phyloP scores from a whole-genome alignment of 2,888 invertebrate species.

The Latrodectus hesperus region DNA sequence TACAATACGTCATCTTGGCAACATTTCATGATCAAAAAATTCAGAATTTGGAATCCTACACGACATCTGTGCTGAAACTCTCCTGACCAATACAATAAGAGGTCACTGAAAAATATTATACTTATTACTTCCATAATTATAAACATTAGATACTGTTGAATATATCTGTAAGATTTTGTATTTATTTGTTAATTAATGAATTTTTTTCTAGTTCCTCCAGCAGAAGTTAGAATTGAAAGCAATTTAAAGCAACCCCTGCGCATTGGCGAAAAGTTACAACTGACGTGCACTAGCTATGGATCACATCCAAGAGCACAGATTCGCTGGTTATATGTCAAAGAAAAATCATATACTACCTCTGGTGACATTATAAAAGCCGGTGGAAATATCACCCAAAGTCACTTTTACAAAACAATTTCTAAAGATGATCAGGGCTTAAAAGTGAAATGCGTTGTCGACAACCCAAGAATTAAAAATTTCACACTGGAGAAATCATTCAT shows the following conservation, averaged over 20 bases:
- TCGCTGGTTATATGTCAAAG: conserved; percentile 22
- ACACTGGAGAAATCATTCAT: conserved; percentile 11
- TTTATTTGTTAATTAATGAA: not conserved
- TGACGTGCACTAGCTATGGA: conserved; percentile 42
- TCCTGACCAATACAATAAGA: no score
- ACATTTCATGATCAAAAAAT: no score
- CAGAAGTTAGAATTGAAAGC: conserved; percentile 18
- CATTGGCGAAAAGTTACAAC: not conserved
- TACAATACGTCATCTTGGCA: no score
- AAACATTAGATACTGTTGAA: no score
- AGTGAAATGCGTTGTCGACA: conserved; percentile 23
- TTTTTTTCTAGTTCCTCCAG: conserved; percentile 38
- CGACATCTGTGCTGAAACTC: no score
- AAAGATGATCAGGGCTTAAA: conserved; percentile 22
- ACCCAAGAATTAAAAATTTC: conserved; percentile 20
- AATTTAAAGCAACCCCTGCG: conserved; percentile 4
- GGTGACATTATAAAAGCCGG: conserved; percentile 14
- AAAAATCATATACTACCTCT: not conserved
- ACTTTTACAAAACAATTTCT: conserved; percentile 1
- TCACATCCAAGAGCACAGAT: conserved; percentile 50
- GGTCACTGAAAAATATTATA: no score
- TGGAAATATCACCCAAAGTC: conserved; percentile 39
- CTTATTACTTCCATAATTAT: no score
- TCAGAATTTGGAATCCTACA: no score
- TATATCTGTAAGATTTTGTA: no score